Evolutionary conservation across 2,113 vertebrate species (phyloP).

Genomic region (Oryzias woworae): DNA sequence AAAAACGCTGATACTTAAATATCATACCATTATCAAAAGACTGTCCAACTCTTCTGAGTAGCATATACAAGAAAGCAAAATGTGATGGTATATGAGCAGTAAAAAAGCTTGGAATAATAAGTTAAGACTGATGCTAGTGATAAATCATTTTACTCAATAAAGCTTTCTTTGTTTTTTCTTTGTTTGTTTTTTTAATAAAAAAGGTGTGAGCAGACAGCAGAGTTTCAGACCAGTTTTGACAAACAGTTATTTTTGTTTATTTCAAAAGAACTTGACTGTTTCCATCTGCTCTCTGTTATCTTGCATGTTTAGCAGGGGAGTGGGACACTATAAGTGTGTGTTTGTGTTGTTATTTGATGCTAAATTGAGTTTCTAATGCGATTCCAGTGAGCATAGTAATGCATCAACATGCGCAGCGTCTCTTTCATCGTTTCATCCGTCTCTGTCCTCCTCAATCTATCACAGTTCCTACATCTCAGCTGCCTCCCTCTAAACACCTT

Average conservation of each 20-base stretch:
- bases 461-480: conserved; percentile 25
- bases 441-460: conserved; percentile 40
- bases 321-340: not conserved
- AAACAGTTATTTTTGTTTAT: conserved; percentile 13
- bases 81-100: too few species aligned
- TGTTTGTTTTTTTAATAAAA: too few species aligned
- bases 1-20: too few species aligned
- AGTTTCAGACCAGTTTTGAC: conserved; percentile 1
- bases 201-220: too few species aligned
- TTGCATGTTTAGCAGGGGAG: conserved; percentile 7
- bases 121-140: too few species aligned
- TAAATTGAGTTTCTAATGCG: conserved; percentile 54
- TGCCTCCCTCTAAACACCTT: conserved; percentile 9
- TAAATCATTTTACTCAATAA: too few species aligned
- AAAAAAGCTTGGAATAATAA: too few species aligned
- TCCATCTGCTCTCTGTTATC: conserved; percentile 27
- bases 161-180: not conserved
- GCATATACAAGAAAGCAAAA: too few species aligned
- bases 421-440: conserved; percentile 35
- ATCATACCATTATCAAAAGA: too few species aligned
- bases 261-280: conserved; percentile 20
- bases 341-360: conserved; percentile 30
- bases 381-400: conserved; percentile 33
- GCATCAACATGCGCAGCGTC: conserved; percentile 31
- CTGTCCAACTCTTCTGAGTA: too few species aligned